Percentiles rank a stretch among this genome's conserved stretches.
These are phyloP conservation scores for Montipora cactus DNA, from an alignment of 64 coral and sea anemone species.

Conservation along the genomic window DNA sequence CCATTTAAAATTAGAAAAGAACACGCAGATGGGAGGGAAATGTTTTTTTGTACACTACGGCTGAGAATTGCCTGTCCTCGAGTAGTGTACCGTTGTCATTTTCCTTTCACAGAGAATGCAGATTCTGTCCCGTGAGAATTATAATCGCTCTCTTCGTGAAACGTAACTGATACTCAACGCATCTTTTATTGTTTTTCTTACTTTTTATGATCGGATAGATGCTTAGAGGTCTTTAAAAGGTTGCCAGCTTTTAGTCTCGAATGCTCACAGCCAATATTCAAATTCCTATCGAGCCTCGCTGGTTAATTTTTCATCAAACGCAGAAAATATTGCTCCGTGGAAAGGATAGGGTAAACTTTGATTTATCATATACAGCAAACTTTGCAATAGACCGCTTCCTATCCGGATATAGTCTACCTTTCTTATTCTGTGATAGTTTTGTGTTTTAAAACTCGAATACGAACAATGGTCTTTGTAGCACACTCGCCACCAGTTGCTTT, in stretches of 20 bases:
- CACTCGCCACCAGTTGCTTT: constrained; percentile 41
- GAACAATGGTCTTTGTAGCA: constrained; percentile 55
- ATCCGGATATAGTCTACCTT: constrained; percentile 7
- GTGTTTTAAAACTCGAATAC: constrained; percentile 7
- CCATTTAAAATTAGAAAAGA: neutral
- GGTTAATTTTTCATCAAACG: constrained; percentile 57
- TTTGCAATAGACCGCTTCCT: constrained; percentile 2
- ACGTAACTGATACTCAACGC: constrained; percentile 17
- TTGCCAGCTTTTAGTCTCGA: neutral
- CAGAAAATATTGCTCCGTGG: constrained; percentile 3
- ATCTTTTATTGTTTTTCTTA: neutral
- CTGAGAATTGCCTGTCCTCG: constrained; percentile 25
- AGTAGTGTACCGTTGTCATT: constrained; percentile 15
- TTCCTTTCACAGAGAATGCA: constrained; percentile 34
- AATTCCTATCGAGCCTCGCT: constrained; percentile 41
- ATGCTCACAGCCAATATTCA: constrained; percentile 34
- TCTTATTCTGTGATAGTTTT: constrained; percentile 16
- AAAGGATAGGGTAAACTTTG: constrained; percentile 35
- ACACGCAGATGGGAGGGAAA: neutral
- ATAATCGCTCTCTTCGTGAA: neutral
- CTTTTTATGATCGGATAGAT: neutral
- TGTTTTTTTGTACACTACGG: constrained; percentile 35
- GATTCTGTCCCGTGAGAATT: constrained; percentile 13
- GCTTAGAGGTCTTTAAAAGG: neutral
- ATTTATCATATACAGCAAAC: constrained; percentile 19